These are phyloP conservation scores for Channa striata DNA, from an alignment of 2,797 vertebrate species.

Conservation along the genomic window DNA sequence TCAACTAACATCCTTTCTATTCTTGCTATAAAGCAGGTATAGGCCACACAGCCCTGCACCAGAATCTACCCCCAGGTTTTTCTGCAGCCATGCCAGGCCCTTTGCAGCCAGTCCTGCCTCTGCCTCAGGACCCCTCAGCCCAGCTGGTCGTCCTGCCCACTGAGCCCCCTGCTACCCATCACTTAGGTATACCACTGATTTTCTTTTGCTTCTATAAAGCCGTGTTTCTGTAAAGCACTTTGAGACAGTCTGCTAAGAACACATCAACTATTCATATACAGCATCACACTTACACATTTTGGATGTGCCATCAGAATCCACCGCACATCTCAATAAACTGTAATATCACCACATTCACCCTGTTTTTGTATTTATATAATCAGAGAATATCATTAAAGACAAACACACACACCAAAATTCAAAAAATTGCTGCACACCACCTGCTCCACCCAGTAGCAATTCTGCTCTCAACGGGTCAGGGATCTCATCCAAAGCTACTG, in stretches of 20 bases:
- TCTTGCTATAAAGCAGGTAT: conserved; percentile 86
- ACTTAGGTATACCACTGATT: conserved; percentile 85
- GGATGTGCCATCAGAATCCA: not conserved
- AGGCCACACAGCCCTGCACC: conserved; percentile 93
- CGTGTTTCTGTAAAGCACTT: not conserved
- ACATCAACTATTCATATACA: not conserved
- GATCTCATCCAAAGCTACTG: conserved; percentile 33
- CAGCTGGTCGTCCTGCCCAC: conserved; percentile 95
- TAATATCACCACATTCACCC: not conserved
- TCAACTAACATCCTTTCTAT: conserved; percentile 15
- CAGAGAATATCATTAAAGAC: conserved; percentile 9
- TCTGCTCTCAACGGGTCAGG: conserved; percentile 20
- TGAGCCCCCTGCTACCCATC: conserved; percentile 89
- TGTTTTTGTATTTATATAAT: conserved; percentile 12
- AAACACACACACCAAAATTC: conserved; percentile 15
- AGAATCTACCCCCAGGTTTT: conserved; percentile 95
- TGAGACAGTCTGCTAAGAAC: not conserved
- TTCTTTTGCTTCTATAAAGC: conserved; percentile 9
- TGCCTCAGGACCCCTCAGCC: conserved; percentile 91
- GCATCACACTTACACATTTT: not conserved
- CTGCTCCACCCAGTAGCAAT: conserved; percentile 44
- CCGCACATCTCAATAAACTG: not conserved
- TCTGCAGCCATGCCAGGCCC: conserved; percentile 92
- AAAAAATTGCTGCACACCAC: conserved; percentile 53
- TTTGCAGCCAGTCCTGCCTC: conserved; percentile 93